Evolutionary conservation across 2,113 vertebrate genomes (phyloP).

Genomic region (Chionodraco myersi): DNA sequence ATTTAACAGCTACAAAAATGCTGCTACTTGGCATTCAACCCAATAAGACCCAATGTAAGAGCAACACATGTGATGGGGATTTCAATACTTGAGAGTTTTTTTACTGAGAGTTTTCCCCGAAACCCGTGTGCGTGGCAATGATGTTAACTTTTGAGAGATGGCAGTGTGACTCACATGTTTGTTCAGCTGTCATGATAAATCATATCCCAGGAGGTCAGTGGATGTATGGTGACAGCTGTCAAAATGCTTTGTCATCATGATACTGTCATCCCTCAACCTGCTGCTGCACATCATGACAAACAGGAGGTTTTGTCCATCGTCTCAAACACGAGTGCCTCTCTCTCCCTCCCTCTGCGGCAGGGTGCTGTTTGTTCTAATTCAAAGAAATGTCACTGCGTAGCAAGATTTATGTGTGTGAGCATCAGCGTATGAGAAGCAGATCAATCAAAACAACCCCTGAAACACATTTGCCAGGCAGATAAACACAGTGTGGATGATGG

Average conservation of each 20-base stretch:
- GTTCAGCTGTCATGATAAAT: slow-evolving; percentile 72
- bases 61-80: not conserved
- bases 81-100: not conserved
- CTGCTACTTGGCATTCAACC: slow-evolving; percentile 16
- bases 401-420: slow-evolving; percentile 24
- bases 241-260: slow-evolving; percentile 69
- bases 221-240: slow-evolving; percentile 50
- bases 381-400: slow-evolving; percentile 1
- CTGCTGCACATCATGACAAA: slow-evolving; percentile 53
- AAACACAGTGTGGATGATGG: slow-evolving; percentile 27
- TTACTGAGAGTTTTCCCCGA: not conserved
- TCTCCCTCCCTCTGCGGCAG: slow-evolving; percentile 1
- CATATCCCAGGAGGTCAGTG: slow-evolving; percentile 54
- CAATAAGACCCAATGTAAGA: not conserved
- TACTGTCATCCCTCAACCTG: slow-evolving; percentile 57
- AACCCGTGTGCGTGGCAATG: not conserved
- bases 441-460: slow-evolving; percentile 27
- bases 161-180: slow-evolving; percentile 70
- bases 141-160: slow-evolving; percentile 22
- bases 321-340: slow-evolving; percentile 24
- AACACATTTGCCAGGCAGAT: slow-evolving; percentile 28
- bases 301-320: slow-evolving; percentile 24
- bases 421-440: slow-evolving; percentile 9
- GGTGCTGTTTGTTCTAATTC: slow-evolving; percentile 23
- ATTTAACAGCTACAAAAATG: slow-evolving; percentile 26